Conservation (phyloP, 2,113 vertebrate species). For the Onychostoma macrolepis region DNA sequence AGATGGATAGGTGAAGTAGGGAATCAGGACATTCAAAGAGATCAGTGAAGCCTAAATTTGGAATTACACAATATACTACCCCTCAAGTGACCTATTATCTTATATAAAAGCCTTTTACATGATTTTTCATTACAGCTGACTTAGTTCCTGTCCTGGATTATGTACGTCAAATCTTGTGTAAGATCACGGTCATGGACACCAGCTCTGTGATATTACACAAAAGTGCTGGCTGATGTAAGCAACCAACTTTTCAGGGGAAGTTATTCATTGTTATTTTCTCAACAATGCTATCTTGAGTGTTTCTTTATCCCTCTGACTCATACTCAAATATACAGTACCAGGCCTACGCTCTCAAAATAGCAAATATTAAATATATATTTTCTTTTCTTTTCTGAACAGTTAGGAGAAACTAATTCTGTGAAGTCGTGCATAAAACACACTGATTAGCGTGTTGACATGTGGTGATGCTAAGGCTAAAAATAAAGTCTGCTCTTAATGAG, state of each 20-base stretch:
- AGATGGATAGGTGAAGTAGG: neutral
- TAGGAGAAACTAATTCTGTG: neutral
- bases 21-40: neutral
- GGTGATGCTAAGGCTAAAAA: constrained; percentile 5
- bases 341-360: neutral
- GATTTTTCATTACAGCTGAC: neutral
- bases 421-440: constrained; percentile 1
- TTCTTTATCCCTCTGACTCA: neutral
- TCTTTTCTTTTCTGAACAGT: neutral
- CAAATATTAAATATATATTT: neutral
- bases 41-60: neutral
- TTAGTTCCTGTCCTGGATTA: neutral
- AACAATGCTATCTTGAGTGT: neutral
- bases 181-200: neutral
- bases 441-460: neutral
- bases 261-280: neutral
- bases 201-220: neutral
- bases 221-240: neutral
- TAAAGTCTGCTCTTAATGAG: constrained; percentile 14
- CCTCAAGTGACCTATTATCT: neutral
- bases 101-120: neutral
- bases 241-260: neutral
- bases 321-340: neutral
- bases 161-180: neutral
- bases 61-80: neutral